phyloP scores from a whole-genome alignment of 2,888 invertebrate genomes.

The Teleiodes luculella region DNA sequence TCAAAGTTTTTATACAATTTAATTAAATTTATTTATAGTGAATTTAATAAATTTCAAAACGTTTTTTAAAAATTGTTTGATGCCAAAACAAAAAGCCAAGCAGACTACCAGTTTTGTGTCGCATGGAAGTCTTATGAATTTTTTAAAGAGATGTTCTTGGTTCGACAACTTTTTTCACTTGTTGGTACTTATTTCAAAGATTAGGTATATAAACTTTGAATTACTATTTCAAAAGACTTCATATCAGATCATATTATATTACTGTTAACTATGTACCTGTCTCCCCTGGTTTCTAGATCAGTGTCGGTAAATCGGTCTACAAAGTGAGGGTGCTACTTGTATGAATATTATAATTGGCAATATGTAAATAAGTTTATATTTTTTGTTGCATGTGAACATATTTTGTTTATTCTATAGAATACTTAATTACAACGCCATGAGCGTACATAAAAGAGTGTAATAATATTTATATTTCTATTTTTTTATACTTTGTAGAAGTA shows the following conservation, averaged over 20 bases:
- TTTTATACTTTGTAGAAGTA: too few species aligned
- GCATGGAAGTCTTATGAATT: slow-evolving; percentile 28
- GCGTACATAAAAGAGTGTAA: background rate
- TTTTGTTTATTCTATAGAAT: background rate
- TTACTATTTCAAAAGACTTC: slow-evolving; percentile 19
- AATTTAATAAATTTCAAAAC: too few species aligned
- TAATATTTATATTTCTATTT: too few species aligned
- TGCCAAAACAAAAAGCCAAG: too few species aligned
- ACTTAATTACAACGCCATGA: background rate
- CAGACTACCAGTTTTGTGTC: background rate
- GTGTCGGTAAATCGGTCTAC: background rate
- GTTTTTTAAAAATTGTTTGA: too few species aligned
- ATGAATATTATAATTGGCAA: background rate
- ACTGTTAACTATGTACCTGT: slow-evolving; percentile 32
- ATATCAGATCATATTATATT: slow-evolving; percentile 27
- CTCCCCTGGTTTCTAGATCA: background rate
- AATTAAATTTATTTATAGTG: too few species aligned
- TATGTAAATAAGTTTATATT: background rate
- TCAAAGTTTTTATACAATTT: too few species aligned
- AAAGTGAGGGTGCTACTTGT: background rate
- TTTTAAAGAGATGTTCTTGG: slow-evolving; percentile 23
- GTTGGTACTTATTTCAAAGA: slow-evolving; percentile 13
- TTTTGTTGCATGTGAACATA: background rate
- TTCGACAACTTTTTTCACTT: slow-evolving; percentile 14
- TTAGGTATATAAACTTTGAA: background rate